phyloP scores from a whole-genome alignment of 2,113 vertebrate species.

The Ondatra zibethicus region DNA sequence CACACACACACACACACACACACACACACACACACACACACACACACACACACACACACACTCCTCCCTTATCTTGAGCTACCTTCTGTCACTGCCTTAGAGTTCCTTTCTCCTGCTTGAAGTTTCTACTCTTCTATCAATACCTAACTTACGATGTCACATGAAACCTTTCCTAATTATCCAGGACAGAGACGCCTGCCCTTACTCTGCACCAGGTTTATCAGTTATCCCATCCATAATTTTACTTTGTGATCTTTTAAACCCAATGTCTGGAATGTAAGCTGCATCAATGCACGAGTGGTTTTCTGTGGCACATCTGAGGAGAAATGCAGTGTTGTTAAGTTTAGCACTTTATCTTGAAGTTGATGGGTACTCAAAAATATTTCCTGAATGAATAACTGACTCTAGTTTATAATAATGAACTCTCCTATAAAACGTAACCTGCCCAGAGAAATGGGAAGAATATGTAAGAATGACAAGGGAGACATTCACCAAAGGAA shows the following conservation, averaged over 20 bases:
- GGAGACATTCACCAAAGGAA: conserved; percentile 19
- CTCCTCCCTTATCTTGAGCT: background rate
- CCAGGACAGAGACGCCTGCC: background rate
- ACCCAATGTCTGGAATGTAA: background rate
- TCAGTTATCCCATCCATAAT: background rate
- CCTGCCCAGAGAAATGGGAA: conserved; percentile 4
- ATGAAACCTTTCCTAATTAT: conserved; percentile 32
- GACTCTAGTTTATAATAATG: conserved; percentile 10
- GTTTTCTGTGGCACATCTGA: background rate
- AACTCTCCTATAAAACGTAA: conserved; percentile 7
- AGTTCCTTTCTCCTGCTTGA: background rate
- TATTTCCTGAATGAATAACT: conserved; percentile 13
- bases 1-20: background rate
- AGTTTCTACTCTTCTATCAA: conserved; percentile 18
- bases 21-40: background rate
- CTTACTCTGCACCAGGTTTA: background rate
- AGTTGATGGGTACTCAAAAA: conserved; percentile 40
- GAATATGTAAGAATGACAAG: background rate
- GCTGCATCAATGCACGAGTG: background rate
- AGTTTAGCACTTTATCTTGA: conserved; percentile 47
- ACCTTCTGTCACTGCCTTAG: conserved; percentile 10
- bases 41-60: background rate
- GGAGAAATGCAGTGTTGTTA: background rate
- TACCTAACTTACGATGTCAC: background rate
- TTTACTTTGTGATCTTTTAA: conserved; percentile 52